These are phyloP conservation scores for Azorinus chamasolen DNA, from an alignment of 2,888 invertebrate genomes.

Conservation along the genomic window DNA sequence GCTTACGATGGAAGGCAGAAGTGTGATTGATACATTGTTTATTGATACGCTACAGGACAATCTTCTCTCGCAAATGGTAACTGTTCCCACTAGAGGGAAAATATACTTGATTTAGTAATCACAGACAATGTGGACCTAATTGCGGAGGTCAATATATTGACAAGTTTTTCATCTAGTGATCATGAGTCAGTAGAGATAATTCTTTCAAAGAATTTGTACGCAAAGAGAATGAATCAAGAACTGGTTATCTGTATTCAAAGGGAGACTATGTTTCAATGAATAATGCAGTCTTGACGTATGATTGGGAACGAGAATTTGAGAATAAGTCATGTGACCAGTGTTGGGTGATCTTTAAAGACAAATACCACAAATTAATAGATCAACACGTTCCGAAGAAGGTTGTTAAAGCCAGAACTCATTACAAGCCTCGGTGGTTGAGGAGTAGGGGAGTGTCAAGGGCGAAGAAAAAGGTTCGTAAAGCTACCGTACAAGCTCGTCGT, in stretches of 20 bases:
- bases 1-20: background rate
- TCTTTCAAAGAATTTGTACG: background rate
- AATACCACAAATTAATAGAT: too few relatives aligned
- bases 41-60: constrained; percentile 2
- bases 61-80: background rate
- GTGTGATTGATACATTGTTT: background rate
- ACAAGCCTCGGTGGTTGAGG: background rate
- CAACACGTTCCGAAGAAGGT: too few relatives aligned
- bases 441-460: background rate
- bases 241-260: background rate
- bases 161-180: background rate
- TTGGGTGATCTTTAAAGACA: too few relatives aligned
- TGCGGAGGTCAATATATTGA: background rate
- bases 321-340: background rate
- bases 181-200: background rate
- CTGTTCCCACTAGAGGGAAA: background rate
- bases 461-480: background rate
- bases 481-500: background rate
- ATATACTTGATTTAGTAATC: background rate
- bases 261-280: constrained; percentile 1
- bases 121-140: background rate
- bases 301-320: background rate
- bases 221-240: constrained; percentile 1
- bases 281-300: background rate
- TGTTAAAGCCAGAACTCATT: background rate